A percentile compares a stretch with the other conserved stretches of the same genome.
Evolutionary conservation across 2,113 vertebrate genomes (phyloP).

Genomic region (Zingel zingel): DNA sequence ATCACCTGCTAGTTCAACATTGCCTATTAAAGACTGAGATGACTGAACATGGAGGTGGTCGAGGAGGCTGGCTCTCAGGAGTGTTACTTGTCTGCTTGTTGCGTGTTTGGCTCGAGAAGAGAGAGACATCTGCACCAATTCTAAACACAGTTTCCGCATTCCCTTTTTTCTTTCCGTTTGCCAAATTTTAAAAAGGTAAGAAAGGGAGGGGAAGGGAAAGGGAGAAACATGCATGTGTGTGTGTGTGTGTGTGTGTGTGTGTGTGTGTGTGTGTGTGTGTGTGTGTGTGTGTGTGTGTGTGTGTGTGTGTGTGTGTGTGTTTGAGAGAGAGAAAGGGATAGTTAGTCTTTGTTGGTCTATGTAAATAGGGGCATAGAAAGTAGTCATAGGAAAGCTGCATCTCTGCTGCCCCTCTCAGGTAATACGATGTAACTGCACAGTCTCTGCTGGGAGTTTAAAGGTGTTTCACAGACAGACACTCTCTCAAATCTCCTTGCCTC

Average conservation of each 20-base stretch:
- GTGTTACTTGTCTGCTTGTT: constrained; percentile 13
- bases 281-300: neutral
- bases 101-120: constrained; percentile 5
- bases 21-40: constrained; percentile 59
- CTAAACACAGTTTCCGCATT: neutral
- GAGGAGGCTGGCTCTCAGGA: constrained; percentile 16
- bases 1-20: constrained; percentile 69
- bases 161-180: neutral
- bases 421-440: constrained; percentile 56
- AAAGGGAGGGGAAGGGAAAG: neutral
- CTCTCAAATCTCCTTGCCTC: neutral
- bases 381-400: constrained; percentile 74
- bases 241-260: too few species aligned
- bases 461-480: constrained; percentile 8
- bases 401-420: constrained; percentile 85
- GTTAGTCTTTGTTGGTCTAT: constrained; percentile 48
- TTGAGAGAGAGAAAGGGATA: constrained; percentile 3
- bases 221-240: neutral
- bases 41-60: constrained; percentile 52
- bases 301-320: too few species aligned
- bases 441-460: constrained; percentile 31
- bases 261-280: too few species aligned
- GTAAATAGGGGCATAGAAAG: constrained; percentile 41
- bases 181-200: constrained; percentile 19
- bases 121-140: constrained; percentile 14